Evolutionary conservation across 2,113 vertebrate species (phyloP), one percentile per base, ranked within the genome.

Genomic region (Calyptommatus sinebrachiatus): DNA sequence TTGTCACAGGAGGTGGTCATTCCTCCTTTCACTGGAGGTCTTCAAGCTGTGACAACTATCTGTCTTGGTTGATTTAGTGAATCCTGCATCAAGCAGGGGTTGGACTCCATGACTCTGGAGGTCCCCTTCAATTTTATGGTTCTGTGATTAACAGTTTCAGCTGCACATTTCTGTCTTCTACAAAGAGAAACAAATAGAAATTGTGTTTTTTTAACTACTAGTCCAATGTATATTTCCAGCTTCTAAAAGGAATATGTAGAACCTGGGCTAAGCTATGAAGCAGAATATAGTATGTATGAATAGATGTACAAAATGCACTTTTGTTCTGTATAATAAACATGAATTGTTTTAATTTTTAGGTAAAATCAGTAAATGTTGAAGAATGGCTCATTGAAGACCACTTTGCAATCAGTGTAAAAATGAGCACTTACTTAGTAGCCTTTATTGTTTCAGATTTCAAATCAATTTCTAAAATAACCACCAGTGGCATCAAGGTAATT

Each of bases 361-460:
- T 96, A 60, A 97, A 94, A 84, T 96, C 97, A 1, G 82, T 96
- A 71, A 84, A 75, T 45, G 12, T 98, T 60, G 88, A 90, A 0
- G 93, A 91, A 16, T 93, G 94, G 78, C 92, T 99, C 63, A 83
- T 97, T 61, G 96, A 99, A 86, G 97, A 99, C 89, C 92, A 96
- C 78, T 98, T 98, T 85, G 97, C 95, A 83, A 93, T 94, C 77
- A 96, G 94, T 2, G 95, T 99, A 18, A 97, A 93, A 92, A 98
- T 99, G 97, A 98, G 97, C 86, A 98, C 96, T 0, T 99, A 99
- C 90, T 91, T 99, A 21, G 95, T 98, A 85, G 98, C 97, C 76
- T 98, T 97, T 88, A 97, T 98, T 1, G 86, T 99, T 83, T 97
- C 95, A 0, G 97, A 98, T 87, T 98, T 99, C 86, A 89, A 95